A percentile compares a stretch with the other conserved stretches of the same genome.
Evolutionary conservation across 2,113 vertebrate genomes (phyloP).

Genomic region (Triplophysa tibetana): DNA sequence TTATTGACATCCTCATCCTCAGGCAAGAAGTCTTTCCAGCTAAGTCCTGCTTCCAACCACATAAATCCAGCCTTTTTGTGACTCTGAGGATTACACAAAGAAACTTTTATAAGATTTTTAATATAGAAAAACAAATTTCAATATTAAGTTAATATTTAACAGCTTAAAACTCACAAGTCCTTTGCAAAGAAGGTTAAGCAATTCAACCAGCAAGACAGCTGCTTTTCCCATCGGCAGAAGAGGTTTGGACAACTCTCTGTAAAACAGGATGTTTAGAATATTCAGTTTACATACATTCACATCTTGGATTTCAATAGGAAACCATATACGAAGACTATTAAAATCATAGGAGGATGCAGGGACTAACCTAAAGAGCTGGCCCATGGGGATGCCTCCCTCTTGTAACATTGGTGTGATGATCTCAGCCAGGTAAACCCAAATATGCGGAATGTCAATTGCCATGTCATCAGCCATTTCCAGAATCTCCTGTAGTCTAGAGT

Average conservation of each 20-base stretch:
- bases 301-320: not conserved
- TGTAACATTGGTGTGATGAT: constrained; percentile 87
- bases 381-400: constrained; percentile 91
- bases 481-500: constrained; percentile 84
- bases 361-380: constrained; percentile 86
- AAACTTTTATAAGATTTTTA: not conserved
- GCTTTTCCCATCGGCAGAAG: constrained; percentile 87
- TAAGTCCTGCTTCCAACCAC: constrained; percentile 87
- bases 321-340: not conserved
- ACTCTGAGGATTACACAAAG: constrained; percentile 69
- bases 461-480: constrained; percentile 91
- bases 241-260: constrained; percentile 90
- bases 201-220: constrained; percentile 81
- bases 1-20: constrained; percentile 88
- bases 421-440: constrained; percentile 95
- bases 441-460: constrained; percentile 96
- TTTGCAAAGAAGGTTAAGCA: constrained; percentile 89
- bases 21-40: constrained; percentile 90
- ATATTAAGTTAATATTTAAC: not conserved
- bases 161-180: constrained; percentile 75
- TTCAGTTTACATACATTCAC: not conserved
- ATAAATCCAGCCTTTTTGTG: constrained; percentile 85
- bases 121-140: too few relatives aligned
- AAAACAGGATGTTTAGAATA: constrained; percentile 14
- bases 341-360: not conserved